Percentiles rank a stretch among this genome's conserved stretches.
phyloP scores from a whole-genome alignment of 2,888 invertebrate species.

The Drosophila fungiperda region DNA sequence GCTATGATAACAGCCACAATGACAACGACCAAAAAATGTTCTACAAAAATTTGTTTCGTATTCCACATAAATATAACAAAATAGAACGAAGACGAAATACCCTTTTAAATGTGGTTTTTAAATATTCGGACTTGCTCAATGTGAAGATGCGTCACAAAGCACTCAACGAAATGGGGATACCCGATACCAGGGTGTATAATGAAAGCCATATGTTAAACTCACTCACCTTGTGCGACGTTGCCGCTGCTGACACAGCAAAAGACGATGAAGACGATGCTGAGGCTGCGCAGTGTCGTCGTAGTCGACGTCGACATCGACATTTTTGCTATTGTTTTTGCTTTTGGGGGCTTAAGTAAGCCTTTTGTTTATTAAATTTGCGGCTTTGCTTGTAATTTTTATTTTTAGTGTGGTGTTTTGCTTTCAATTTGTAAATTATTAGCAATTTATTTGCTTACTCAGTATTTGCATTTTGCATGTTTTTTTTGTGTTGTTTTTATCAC shows the following conservation, averaged over 20 bases:
- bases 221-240: slow-evolving; percentile 77
- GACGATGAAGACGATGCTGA: slow-evolving; percentile 58
- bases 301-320: slow-evolving; percentile 33
- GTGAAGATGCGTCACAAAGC: not conserved
- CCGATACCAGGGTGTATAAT: slow-evolving; percentile 7
- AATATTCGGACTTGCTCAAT: not conserved
- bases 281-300: slow-evolving; percentile 38
- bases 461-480: slow-evolving; percentile 68
- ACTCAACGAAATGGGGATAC: not conserved
- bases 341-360: slow-evolving; percentile 19
- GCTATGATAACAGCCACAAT: slow-evolving; percentile 30
- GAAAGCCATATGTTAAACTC: slow-evolving; percentile 74
- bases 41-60: slow-evolving; percentile 31
- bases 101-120: not conserved
- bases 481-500: slow-evolving; percentile 21
- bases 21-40: slow-evolving; percentile 26
- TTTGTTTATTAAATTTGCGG: slow-evolving; percentile 36
- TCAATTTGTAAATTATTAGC: slow-evolving; percentile 73
- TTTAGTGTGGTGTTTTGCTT: slow-evolving; percentile 40
- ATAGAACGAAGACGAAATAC: not conserved
- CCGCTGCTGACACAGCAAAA: slow-evolving; percentile 53
- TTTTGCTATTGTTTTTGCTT: slow-evolving; percentile 23
- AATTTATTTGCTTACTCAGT: slow-evolving; percentile 67
- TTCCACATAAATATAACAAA: slow-evolving; percentile 19
- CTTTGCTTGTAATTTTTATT: slow-evolving; percentile 54